Conservation (phyloP, 2,797 vertebrate genomes). For the Bufotes viridis region DNA sequence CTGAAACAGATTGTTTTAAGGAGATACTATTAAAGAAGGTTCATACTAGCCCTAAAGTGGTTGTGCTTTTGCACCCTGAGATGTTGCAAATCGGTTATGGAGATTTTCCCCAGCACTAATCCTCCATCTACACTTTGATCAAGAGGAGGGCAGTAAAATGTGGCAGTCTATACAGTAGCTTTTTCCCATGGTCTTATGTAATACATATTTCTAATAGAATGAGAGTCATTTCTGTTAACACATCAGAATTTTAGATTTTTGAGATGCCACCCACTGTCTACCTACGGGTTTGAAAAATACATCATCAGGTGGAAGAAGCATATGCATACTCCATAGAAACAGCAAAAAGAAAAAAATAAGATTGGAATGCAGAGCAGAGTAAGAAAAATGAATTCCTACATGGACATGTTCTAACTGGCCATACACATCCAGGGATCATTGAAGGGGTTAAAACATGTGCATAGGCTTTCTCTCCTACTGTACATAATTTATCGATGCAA, state of each 20-base stretch:
- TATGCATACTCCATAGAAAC: slow-evolving; percentile 1
- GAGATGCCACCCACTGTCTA: not conserved
- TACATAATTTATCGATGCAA: not conserved
- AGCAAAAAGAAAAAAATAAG: not conserved
- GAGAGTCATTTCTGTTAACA: not conserved
- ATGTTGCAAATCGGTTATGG: too few species aligned
- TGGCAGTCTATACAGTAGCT: not conserved
- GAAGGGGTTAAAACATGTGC: not conserved
- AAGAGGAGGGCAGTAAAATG: too few species aligned
- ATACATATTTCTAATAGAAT: not conserved
- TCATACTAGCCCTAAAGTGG: too few species aligned
- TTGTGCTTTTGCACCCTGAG: too few species aligned
- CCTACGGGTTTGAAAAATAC: not conserved
- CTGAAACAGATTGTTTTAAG: too few species aligned
- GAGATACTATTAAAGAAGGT: too few species aligned
- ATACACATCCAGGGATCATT: not conserved
- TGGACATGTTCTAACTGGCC: not conserved
- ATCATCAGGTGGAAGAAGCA: slow-evolving; percentile 4
- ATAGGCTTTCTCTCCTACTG: not conserved
- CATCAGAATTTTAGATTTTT: not conserved
- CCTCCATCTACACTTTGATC: too few species aligned
- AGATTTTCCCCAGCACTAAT: too few species aligned
- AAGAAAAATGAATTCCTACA: not conserved
- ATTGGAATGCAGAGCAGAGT: not conserved
- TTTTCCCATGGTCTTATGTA: not conserved